phyloP scores from a whole-genome alignment of 1,140 invertebrate species.

The Macrocentrus cingulum region DNA sequence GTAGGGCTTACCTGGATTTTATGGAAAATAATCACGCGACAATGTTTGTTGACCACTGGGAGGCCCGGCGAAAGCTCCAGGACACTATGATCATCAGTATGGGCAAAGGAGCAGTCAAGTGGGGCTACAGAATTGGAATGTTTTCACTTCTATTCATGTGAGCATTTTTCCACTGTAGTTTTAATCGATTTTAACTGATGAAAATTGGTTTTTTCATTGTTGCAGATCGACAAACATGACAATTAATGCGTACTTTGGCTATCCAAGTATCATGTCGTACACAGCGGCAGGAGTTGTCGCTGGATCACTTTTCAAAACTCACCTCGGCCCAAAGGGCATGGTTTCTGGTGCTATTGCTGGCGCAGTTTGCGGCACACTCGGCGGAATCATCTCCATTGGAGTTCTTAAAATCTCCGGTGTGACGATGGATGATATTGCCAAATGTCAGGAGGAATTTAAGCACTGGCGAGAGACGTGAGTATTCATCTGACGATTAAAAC shows the following conservation, averaged over 20 bases:
- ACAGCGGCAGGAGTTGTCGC: constrained; percentile 63
- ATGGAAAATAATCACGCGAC: constrained; percentile 74
- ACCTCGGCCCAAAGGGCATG: constrained; percentile 66
- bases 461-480: constrained; percentile 23
- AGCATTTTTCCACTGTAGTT: constrained; percentile 32
- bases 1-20: constrained; percentile 66
- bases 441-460: constrained; percentile 59
- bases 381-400: constrained; percentile 52
- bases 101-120: constrained; percentile 68
- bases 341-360: constrained; percentile 65
- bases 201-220: constrained; percentile 20
- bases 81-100: constrained; percentile 67
- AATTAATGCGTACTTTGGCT: constrained; percentile 67
- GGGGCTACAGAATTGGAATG: constrained; percentile 65
- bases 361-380: constrained; percentile 56
- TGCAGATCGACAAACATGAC: constrained; percentile 63
- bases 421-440: constrained; percentile 60
- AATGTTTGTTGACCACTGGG: constrained; percentile 65
- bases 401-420: constrained; percentile 58
- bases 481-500: not conserved
- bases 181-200: constrained; percentile 4
- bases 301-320: constrained; percentile 66
- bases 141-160: constrained; percentile 70
- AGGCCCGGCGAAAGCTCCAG: constrained; percentile 72
- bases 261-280: constrained; percentile 68